Evolutionary conservation across 2,888 invertebrate genomes (phyloP).

Genomic region (Watsonalla cultraria): DNA sequence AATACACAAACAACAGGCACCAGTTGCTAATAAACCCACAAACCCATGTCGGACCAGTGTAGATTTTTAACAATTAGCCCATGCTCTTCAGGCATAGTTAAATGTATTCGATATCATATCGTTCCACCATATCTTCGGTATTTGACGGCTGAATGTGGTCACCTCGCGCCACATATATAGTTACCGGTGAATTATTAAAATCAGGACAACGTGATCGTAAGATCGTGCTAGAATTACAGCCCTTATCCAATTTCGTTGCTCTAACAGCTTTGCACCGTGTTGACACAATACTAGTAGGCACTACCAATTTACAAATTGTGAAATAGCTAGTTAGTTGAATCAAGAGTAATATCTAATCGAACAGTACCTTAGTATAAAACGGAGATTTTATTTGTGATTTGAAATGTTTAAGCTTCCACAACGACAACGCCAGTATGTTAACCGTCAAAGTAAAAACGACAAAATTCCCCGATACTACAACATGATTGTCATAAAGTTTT

Average conservation of each 20-base stretch:
- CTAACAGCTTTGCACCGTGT: constrained; percentile 19
- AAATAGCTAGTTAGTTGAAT: constrained; percentile 13
- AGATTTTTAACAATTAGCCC: too few relatives aligned
- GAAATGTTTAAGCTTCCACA: too few relatives aligned
- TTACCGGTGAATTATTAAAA: neutral
- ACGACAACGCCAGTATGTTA: neutral
- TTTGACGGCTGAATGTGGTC: too few relatives aligned
- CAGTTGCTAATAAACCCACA: too few relatives aligned
- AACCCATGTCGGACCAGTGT: too few relatives aligned
- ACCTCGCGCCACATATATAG: neutral
- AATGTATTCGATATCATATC: too few relatives aligned
- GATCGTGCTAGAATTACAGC: constrained; percentile 20
- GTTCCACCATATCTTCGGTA: too few relatives aligned
- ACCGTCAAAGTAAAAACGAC: constrained; percentile 6
- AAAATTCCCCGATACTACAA: constrained; percentile 24
- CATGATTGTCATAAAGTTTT: constrained; percentile 19
- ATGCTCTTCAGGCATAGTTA: too few relatives aligned
- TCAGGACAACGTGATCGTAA: constrained; percentile 15
- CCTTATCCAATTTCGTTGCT: constrained; percentile 27
- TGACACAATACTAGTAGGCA: constrained; percentile 7
- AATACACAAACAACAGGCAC: too few relatives aligned
- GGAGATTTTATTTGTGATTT: too few relatives aligned
- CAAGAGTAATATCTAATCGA: neutral
- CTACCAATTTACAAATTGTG: constrained; percentile 10
- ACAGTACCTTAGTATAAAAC: too few relatives aligned